Conservation (phyloP, 2,113 vertebrate genomes). For the Xenopus borealis region DNA sequence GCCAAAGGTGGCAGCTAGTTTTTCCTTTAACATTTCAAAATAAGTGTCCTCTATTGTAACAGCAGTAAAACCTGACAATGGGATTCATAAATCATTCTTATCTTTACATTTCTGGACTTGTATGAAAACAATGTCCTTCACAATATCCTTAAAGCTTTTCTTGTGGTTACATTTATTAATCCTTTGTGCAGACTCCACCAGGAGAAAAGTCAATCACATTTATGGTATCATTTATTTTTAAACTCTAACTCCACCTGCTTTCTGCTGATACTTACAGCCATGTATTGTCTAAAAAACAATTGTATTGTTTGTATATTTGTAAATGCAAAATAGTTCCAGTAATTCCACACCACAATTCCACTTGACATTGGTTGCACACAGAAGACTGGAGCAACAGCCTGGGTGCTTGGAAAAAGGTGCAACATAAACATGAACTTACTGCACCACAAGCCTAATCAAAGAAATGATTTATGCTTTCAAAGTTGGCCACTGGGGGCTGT, state of each 20-base stretch:
- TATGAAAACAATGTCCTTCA: background rate
- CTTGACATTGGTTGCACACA: too few relatives aligned
- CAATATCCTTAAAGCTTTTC: background rate
- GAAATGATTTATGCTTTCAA: too few relatives aligned
- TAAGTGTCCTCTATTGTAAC: background rate
- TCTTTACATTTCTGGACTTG: constrained; percentile 1
- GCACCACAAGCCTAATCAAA: too few relatives aligned
- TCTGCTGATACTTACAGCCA: background rate
- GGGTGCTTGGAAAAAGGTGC: too few relatives aligned
- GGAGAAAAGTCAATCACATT: background rate
- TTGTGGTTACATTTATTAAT: background rate
- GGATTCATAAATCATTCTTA: constrained; percentile 2
- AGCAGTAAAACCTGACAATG: constrained; percentile 1
- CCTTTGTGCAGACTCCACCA: background rate
- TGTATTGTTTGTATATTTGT: too few relatives aligned
- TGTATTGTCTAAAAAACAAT: background rate
- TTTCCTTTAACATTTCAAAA: background rate
- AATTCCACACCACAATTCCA: too few relatives aligned
- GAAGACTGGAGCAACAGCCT: too few relatives aligned
- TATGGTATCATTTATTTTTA: background rate
- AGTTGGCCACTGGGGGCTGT: too few relatives aligned
- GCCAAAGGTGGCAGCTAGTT: background rate
- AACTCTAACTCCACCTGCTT: background rate
- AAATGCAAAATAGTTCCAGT: too few relatives aligned
- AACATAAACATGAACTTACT: too few relatives aligned